Base-by-base conservation (phyloP, 2,888 invertebrate species). In the Acleris sparsana region DNA sequence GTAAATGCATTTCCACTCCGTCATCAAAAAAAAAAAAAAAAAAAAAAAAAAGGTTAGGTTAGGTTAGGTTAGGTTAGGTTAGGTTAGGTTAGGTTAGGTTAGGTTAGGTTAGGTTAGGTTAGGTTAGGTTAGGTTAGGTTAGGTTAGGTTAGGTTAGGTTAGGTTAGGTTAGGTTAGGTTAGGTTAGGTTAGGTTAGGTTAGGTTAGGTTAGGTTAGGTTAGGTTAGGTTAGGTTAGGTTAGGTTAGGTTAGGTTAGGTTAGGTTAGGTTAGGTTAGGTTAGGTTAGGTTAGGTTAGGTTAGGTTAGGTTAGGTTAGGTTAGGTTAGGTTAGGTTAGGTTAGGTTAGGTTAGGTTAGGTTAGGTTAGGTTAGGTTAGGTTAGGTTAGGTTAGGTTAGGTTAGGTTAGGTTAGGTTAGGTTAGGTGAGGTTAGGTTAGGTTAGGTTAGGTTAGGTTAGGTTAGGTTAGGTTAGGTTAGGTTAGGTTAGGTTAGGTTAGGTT, bases 201-300 rank as follows among this genome's bases (percentile, higher is more conserved):
- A 53, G 61, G 53, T 62, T 53, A 53, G 61, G 53, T 62, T 53
- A 53, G 61, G 53, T 62, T 53, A 53, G 61, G 53, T 62, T 53
- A 52, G 60, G 51, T 60, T 52, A 52, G 60, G 51, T 60, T 52
- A 52, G 60, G 51, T 60, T 52, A 52, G 60, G 51, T 60, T 52
- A 52, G 60, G 51, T 60, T 52, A 52, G 60, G 51, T 60, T 52
- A 52, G 61, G 61, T 60, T 60, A 60, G 60, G 60, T 60, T 60
- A 60, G 60, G 60, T 60, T 60, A 60, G 60, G 60, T 60, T 60
- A 60, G 60, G 60, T 60, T 60, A 60, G 60, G 60, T 60, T 60
- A 60, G 60, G 60, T 60, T 60, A 60, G 60, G 60, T 60, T 59
- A 59, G 59, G 59, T 59, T 59, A 59, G 59, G 59, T 59, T 59